Evolutionary conservation across 2,888 invertebrate genomes (phyloP), one percentile per base, ranked within the genome.

Genomic region (Hydraecia micacea): DNA sequence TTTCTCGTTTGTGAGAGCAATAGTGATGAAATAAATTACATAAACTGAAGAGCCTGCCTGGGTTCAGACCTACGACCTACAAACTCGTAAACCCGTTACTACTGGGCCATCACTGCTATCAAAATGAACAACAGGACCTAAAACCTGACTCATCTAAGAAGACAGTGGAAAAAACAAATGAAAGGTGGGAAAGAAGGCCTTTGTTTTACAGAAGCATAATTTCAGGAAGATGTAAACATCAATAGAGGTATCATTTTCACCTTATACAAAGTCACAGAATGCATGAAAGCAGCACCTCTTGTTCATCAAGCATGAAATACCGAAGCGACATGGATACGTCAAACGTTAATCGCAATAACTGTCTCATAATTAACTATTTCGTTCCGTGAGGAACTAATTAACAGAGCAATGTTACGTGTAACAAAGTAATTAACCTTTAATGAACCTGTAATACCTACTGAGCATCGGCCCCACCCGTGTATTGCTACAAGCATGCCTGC

Each of bases 331-430:
- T 85, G 70, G 67, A 81, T 73, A 60, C 69, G 67, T 81, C 82
- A 81, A 85, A 73, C 52, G 67, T 32, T 46, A 32, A 71, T 73
- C 60, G 79, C 67, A 73, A 71, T 79, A 81, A 75, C 60, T 82
- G 84, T 86, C 83, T 71, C 75, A 67, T 73, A 82, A 85, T 71
- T 69, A 77, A 75, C 36, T 67, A 52, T 68, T 75, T 49, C 58
- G 60, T 86, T 84, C 75, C 71, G 49, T 28, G 52, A 66, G 83
- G 86, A 86, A 82, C 70, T 79, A 73, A 86, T 84, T 84, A 76
- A 32, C 8, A 67, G 18, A 72, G 13, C 9, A 52, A 68, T 8
- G 39, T 73, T 65, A 70, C 68, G 68, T 39, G 52, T 77, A 13
- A 75, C 52, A 32, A 46, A 70, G 66, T 52, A 21, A 60, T 62